phyloP scores from a whole-genome alignment of 2,797 vertebrate genomes.

The Sternarchorhynchus goeldii region DNA sequence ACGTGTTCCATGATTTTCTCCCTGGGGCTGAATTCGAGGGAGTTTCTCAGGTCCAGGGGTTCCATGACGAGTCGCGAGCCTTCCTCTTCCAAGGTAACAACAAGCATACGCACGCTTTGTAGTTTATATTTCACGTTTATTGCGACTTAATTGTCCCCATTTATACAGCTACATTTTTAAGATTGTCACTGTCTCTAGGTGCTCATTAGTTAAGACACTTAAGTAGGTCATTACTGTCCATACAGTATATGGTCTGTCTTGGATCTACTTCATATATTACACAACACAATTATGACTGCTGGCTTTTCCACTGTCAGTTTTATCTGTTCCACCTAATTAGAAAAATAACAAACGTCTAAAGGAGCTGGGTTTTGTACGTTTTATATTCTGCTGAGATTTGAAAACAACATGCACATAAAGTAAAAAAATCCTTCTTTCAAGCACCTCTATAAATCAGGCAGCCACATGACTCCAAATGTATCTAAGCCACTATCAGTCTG shows the following conservation, averaged over 20 bases:
- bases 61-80: constrained; percentile 94
- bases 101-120: background rate
- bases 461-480: constrained; percentile 5
- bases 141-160: no score
- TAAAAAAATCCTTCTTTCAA: background rate
- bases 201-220: background rate
- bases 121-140: no score
- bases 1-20: constrained; percentile 87
- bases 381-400: background rate
- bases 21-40: constrained; percentile 84
- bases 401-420: constrained; percentile 14
- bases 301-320: background rate
- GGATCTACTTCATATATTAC: background rate
- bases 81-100: constrained; percentile 94
- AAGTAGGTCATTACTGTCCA: background rate
- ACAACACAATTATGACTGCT: background rate
- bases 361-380: background rate
- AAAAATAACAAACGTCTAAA: background rate
- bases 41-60: constrained; percentile 92
- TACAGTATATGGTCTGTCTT: no score
- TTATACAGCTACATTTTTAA: no score
- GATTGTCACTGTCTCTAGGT: background rate
- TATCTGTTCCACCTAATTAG: constrained; percentile 3
- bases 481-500: constrained; percentile 25
- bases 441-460: constrained; percentile 16